Conservation (phyloP, 1,140 invertebrate species). For the Drosophila serrata region DNA sequence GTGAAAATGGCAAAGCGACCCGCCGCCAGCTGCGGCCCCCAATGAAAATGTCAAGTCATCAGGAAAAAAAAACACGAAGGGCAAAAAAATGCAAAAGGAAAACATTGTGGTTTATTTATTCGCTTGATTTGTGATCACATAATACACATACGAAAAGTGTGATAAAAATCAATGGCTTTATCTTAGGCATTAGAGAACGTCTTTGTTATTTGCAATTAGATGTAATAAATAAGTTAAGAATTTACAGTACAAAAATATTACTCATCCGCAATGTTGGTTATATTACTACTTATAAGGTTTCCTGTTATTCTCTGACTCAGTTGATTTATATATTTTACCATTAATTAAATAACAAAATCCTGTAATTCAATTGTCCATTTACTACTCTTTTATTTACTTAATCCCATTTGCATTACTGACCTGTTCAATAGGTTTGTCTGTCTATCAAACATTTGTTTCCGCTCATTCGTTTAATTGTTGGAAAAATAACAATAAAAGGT, state of each 20-base stretch:
- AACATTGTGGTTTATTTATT: conserved; percentile 32
- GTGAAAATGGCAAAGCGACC: conserved; percentile 30
- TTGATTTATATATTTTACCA: not conserved
- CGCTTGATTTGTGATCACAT: conserved; percentile 23
- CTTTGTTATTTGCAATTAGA: not conserved
- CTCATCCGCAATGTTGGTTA: not conserved
- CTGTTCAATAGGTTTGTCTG: not conserved
- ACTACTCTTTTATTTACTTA: not conserved
- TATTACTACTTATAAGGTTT: no score
- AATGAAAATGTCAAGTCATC: conserved; percentile 50
- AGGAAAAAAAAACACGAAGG: conserved; percentile 18
- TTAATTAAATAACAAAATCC: not conserved
- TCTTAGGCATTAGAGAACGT: not conserved
- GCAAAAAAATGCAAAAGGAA: conserved; percentile 16
- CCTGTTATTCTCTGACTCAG: no score
- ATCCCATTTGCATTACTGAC: conserved; percentile 29
- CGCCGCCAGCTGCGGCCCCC: conserved; percentile 34
- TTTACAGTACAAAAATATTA: not conserved
- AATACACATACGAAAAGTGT: conserved; percentile 10
- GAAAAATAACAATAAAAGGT: conserved; percentile 10
- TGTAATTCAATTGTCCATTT: not conserved
- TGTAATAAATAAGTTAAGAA: not conserved
- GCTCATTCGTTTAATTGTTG: conserved; percentile 3
- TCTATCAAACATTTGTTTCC: conserved; percentile 10
- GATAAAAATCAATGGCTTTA: conserved; percentile 23